These are phyloP conservation scores for Jacana jacana DNA, from an alignment of 2,113 vertebrate species.

Conservation along the genomic window DNA sequence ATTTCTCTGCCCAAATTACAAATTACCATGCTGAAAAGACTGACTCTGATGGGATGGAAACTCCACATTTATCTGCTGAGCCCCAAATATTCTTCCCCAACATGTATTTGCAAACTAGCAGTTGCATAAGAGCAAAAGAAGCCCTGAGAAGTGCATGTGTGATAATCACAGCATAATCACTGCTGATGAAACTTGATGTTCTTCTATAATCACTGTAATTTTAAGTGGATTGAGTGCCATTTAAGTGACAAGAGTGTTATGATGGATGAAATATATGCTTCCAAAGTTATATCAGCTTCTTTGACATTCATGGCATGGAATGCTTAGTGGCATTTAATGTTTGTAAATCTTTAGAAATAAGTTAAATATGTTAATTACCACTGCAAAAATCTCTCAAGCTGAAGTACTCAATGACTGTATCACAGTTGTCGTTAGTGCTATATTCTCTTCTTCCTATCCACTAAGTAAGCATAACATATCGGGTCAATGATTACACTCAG, in stretches of 20 bases:
- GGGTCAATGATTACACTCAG: not conserved
- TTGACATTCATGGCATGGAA: slow-evolving; percentile 55
- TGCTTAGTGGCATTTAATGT: slow-evolving; percentile 49
- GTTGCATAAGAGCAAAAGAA: not conserved
- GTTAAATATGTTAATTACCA: slow-evolving; percentile 68
- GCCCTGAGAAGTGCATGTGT: not conserved
- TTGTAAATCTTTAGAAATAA: slow-evolving; percentile 69
- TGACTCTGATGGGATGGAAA: not conserved
- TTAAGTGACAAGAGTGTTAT: slow-evolving; percentile 61
- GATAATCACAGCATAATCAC: slow-evolving; percentile 46
- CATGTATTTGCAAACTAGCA: slow-evolving; percentile 1
- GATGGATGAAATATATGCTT: slow-evolving; percentile 59
- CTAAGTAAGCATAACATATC: not conserved
- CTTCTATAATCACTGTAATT: slow-evolving; percentile 66
- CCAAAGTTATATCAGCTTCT: slow-evolving; percentile 52
- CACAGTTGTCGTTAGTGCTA: not conserved
- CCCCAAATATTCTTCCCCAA: not conserved
- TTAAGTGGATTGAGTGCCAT: slow-evolving; percentile 62
- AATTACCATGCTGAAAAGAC: not conserved
- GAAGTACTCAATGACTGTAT: not conserved
- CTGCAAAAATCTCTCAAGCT: slow-evolving; percentile 36
- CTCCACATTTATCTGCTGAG: not conserved
- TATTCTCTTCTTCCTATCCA: not conserved
- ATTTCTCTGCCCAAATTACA: not conserved
- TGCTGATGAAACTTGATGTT: slow-evolving; percentile 64